Conservation (phyloP, 1,140 invertebrate genomes). For the Scaptomyza hsui region DNA sequence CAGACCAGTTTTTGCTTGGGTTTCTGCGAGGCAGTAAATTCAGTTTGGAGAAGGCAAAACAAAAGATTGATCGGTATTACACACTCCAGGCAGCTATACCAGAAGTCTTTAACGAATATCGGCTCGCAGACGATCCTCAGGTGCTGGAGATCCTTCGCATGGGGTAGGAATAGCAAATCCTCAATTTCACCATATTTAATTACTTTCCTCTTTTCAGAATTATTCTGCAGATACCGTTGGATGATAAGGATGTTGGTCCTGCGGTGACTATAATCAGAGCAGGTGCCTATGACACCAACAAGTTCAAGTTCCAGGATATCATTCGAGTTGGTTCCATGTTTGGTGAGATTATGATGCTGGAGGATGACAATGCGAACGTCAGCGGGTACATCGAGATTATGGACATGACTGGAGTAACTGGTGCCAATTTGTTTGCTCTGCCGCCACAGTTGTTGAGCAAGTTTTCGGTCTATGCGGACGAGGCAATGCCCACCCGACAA, state of each 20-base stretch:
- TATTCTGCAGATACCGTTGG: slow-evolving; percentile 52
- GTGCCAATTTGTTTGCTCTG: slow-evolving; percentile 84
- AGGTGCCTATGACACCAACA: slow-evolving; percentile 56
- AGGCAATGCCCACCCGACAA: slow-evolving; percentile 85
- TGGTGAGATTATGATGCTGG: slow-evolving; percentile 71
- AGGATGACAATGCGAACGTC: slow-evolving; percentile 74
- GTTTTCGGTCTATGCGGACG: slow-evolving; percentile 84
- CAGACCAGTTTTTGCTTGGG: slow-evolving; percentile 86
- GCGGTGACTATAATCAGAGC: slow-evolving; percentile 81
- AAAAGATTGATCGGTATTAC: slow-evolving; percentile 87
- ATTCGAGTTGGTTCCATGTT: slow-evolving; percentile 69
- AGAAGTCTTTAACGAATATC: slow-evolving; percentile 84
- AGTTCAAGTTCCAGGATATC: slow-evolving; percentile 65
- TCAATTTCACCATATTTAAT: neutral
- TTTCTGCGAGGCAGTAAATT: slow-evolving; percentile 88
- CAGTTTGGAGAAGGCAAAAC: slow-evolving; percentile 87
- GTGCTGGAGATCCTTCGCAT: slow-evolving; percentile 84
- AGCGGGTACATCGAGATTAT: slow-evolving; percentile 73
- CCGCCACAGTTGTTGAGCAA: slow-evolving; percentile 84
- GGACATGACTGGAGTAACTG: slow-evolving; percentile 82
- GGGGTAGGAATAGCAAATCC: slow-evolving; percentile 76
- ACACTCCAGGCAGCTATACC: slow-evolving; percentile 86
- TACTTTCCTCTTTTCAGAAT: slow-evolving; percentile 28
- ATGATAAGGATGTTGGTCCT: slow-evolving; percentile 64
- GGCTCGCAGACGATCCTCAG: slow-evolving; percentile 65